Percentiles rank a stretch among this genome's conserved stretches.
Conservation (phyloP, 2,888 invertebrate species). For the Andrena hattorfiana region DNA sequence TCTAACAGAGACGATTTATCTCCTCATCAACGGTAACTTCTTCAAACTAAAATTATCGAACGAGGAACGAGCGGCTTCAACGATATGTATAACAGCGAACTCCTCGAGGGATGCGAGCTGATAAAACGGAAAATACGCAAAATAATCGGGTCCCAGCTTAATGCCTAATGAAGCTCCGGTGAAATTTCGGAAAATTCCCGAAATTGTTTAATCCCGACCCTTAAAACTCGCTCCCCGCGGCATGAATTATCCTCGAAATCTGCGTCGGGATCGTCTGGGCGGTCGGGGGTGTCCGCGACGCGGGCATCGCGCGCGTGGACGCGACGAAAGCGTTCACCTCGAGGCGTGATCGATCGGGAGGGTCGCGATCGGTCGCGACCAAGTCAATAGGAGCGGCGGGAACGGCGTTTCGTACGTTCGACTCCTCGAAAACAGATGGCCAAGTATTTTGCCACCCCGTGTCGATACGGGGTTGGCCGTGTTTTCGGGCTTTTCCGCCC, state of each 20-base stretch:
- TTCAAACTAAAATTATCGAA: conserved; percentile 2
- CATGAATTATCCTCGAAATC: conserved; percentile 24
- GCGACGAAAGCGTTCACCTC: conserved; percentile 39
- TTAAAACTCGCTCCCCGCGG: background rate
- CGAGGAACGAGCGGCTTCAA: conserved; percentile 1
- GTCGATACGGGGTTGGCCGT: conserved; percentile 72
- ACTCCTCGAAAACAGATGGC: conserved; percentile 60
- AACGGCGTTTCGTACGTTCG: conserved; percentile 52
- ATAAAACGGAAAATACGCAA: conserved; percentile 1
- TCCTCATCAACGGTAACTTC: conserved; percentile 15
- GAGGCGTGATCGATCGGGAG: conserved; percentile 38
- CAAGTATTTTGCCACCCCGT: conserved; percentile 37
- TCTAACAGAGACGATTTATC: background rate
- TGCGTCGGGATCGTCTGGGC: background rate
- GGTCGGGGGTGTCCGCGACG: background rate
- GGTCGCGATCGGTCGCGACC: conserved; percentile 50
- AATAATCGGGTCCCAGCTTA: conserved; percentile 25
- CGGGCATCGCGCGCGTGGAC: conserved; percentile 14
- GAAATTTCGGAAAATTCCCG: background rate
- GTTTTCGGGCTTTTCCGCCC: conserved; percentile 66
- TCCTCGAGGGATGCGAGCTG: background rate
- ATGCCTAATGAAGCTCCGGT: conserved; percentile 20
- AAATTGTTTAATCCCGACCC: conserved; percentile 28
- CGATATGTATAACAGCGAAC: background rate
- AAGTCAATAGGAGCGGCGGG: conserved; percentile 57